Evolutionary conservation across 2,888 invertebrate genomes (phyloP).

Genomic region (Scaeva pyrastri): DNA sequence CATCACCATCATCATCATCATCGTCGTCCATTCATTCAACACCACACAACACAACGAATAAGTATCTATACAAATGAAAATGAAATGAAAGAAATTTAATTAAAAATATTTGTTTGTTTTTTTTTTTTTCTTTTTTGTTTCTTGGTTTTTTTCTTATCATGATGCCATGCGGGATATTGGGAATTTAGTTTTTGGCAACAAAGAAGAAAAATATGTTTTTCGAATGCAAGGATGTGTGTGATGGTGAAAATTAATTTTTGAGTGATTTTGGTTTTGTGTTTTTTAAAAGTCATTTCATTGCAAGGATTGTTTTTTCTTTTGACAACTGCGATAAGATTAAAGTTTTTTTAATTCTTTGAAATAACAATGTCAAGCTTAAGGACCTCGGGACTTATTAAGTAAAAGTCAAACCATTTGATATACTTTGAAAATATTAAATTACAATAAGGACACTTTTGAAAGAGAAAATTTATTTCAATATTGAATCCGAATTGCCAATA

Average conservation of each 20-base stretch:
- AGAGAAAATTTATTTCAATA: too few relatives aligned
- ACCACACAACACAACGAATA: neutral
- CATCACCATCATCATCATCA: neutral
- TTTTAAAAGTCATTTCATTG: neutral
- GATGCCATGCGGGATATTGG: slow-evolving; percentile 26
- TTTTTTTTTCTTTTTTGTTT: too few relatives aligned
- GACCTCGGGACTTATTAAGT: too few relatives aligned
- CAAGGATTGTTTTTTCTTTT: neutral
- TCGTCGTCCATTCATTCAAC: neutral
- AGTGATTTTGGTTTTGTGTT: neutral
- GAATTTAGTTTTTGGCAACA: slow-evolving; percentile 34
- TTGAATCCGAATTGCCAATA: too few relatives aligned
- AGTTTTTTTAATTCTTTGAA: too few relatives aligned
- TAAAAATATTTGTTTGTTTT: slow-evolving; percentile 25
- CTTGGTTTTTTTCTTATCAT: neutral
- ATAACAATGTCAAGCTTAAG: too few relatives aligned
- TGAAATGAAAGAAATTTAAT: slow-evolving; percentile 47
- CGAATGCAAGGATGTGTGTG: slow-evolving; percentile 18
- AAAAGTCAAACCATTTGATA: too few relatives aligned
- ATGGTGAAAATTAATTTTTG: slow-evolving; percentile 17
- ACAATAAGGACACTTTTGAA: too few relatives aligned
- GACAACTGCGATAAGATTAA: neutral
- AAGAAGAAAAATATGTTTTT: slow-evolving; percentile 16
- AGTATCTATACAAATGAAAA: slow-evolving; percentile 30
- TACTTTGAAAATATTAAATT: too few relatives aligned